A percentile compares a stretch with the other conserved stretches of the same genome.
phyloP scores from a whole-genome alignment of 2,113 vertebrate genomes.

The Monopterus albus region DNA sequence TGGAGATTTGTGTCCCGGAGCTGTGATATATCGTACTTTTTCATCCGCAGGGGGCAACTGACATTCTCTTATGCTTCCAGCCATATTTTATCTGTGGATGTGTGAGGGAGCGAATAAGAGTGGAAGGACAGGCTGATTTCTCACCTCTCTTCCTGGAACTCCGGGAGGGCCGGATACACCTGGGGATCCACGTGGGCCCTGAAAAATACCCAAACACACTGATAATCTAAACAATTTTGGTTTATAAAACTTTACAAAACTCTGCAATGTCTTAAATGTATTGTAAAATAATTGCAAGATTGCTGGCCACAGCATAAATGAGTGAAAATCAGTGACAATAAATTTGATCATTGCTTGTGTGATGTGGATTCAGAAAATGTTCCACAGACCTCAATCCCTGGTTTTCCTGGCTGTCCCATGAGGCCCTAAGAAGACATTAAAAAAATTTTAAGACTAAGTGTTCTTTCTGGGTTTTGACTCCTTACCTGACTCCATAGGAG shows the following conservation, averaged over 20 bases:
- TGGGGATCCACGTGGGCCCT: constrained; percentile 89
- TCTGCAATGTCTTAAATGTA: background rate
- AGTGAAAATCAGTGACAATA: constrained; percentile 4
- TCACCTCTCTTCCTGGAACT: constrained; percentile 86
- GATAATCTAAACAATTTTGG: constrained; percentile 3
- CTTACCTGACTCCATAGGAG: too few species aligned
- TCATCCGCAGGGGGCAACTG: constrained; percentile 48
- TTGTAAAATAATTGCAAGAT: constrained; percentile 6
- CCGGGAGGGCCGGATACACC: constrained; percentile 89
- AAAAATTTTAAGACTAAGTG: too few species aligned
- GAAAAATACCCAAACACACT: constrained; percentile 31
- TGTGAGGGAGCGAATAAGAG: constrained; percentile 4
- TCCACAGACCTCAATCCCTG: constrained; percentile 88
- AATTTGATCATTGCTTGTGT: constrained; percentile 26
- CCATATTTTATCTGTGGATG: constrained; percentile 40
- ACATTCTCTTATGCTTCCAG: constrained; percentile 43
- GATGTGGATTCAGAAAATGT: constrained; percentile 25
- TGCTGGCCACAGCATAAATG: background rate
- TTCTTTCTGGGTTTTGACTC: too few species aligned
- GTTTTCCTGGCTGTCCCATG: constrained; percentile 86
- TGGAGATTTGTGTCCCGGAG: constrained; percentile 57
- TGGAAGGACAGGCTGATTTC: constrained; percentile 17
- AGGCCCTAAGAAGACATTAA: constrained; percentile 86
- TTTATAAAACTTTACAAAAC: background rate
- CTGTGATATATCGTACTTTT: too few species aligned